Evolutionary conservation across 2,113 vertebrate genomes (phyloP), one percentile per base, ranked within the genome.

Genomic region (Vulpes lagopus): DNA sequence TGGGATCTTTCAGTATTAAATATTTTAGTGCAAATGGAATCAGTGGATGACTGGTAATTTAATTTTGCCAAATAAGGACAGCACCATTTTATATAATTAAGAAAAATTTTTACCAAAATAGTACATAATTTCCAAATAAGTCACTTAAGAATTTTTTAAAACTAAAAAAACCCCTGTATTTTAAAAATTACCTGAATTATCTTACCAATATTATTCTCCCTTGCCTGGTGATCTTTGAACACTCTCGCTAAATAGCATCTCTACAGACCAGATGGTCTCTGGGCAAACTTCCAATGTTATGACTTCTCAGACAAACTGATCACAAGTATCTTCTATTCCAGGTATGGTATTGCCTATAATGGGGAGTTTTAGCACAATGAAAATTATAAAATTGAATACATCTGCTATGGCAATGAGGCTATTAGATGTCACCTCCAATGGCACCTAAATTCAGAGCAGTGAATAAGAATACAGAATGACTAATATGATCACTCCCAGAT

Each of bases 241-340:
- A 20, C 12, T 60, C 71, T 92, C 6, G 27, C 57, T 43, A 23
- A 88, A 80, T 10, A 94, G 64, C 78, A 89, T 93, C 67, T 91
- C 83, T 57, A 92, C 59, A 92, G 62, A 92, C 57, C 92, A 97
- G 89, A 91, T 86, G 95, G 88, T 90, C 74, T 93, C 93, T 84
- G 79, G 94, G 93, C 82, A 96, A 60, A 19, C 64, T 95, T 95
- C 89, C 97, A 98, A 73, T n/a, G 51, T 84, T 93, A 71, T 43
- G 95, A 92, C 95, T 96, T 73, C 67, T 62, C 86, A 91, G 81
- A 95, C 73, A 97, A 93, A 96, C 89, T 73, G 94, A 95, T 96
- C 93, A 97, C 88, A 90, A 95, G 76, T 94, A 96, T 65, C 94
- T 96, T 93, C 90, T 86, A 94, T 90, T 94, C 60, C 89, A 96